Evolutionary conservation across 2,888 invertebrate species (phyloP).

Genomic region (Ypsolopha sequella): DNA sequence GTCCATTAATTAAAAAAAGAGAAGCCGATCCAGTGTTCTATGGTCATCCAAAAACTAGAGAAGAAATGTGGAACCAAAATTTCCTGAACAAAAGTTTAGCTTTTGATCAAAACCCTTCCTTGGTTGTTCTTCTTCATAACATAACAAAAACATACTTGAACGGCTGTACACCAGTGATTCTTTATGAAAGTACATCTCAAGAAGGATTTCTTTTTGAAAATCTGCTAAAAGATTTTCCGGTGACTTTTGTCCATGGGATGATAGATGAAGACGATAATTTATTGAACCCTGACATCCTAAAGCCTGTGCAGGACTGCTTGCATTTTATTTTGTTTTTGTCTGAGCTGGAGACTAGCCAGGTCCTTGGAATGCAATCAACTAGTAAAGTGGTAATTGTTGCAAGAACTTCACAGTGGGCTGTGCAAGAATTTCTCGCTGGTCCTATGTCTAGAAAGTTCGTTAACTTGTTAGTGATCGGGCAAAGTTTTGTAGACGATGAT

Average conservation of each 20-base stretch:
- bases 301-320: conserved; percentile 62
- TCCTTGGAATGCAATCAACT: conserved; percentile 73
- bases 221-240: conserved; percentile 68
- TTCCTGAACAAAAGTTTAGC: conserved; percentile 47
- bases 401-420: conserved; percentile 80
- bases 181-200: conserved; percentile 72
- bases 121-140: conserved; percentile 71
- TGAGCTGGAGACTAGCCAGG: conserved; percentile 69
- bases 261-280: conserved; percentile 62
- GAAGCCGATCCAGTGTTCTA: conserved; percentile 63
- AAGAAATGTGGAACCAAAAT: conserved; percentile 63
- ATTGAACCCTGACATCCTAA: conserved; percentile 49
- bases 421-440: conserved; percentile 77
- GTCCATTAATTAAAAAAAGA: conserved; percentile 28
- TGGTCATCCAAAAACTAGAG: conserved; percentile 70
- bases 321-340: conserved; percentile 77
- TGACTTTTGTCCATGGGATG: conserved; percentile 73
- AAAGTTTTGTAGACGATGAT: conserved; percentile 71
- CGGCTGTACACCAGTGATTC: conserved; percentile 75
- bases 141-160: conserved; percentile 71
- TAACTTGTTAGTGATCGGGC: conserved; percentile 78
- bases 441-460: conserved; percentile 74
- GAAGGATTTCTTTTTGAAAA: conserved; percentile 70
- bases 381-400: conserved; percentile 77
- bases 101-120: conserved; percentile 68